Base-by-base conservation (phyloP, 2,797 vertebrate genomes). In the Coccyzus lansbergi region DNA sequence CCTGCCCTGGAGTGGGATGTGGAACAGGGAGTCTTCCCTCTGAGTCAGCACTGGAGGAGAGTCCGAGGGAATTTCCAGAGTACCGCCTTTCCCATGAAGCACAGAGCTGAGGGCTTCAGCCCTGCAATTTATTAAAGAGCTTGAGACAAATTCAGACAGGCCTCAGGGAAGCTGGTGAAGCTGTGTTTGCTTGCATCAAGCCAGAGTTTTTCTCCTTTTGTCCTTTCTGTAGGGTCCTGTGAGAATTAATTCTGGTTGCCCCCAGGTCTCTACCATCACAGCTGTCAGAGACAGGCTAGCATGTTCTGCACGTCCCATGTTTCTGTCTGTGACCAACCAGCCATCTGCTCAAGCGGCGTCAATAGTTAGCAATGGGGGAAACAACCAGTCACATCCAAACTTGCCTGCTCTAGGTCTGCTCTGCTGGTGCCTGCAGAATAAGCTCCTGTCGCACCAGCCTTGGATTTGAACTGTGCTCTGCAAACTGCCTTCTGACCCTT, bases 81-180 rank as follows among this genome's bases (percentile, higher is more conserved):
- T 36, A 42, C 92, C 1, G n/a, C 92, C 89, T 95, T 86, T 84
- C 70, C 70, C 12, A 3, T 56, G 62, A 86, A 86, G 55, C 42
- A 22, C 20, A 25, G 87, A 94, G 76, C 87, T 26, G 15, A 97
- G 74, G 72, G 65, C 82, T 92, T 86, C 89, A 74, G 80, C 92
- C 77, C 80, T n/a, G 36, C 0, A 0, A 81, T 79, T 90, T 81
- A 76, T 94, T 88, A 86, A 94, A 90, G 77, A 82, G 77, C 63
- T 60, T 60, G 70, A 93, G 83, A 95, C 92, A 93, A 64, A 93
- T 94, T 95, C 93, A 95, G 94, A 86, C 94, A 95, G 93, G 94
- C 80, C 91, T 94, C 90, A 67, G 92, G 79, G 83, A 74, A 67
- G 63, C 40, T 79, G 68, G 17, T 9, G 67, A 56, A 79, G 79